Evolutionary conservation across 2,797 vertebrate species (phyloP).

Genomic region (Rhynchotus rufescens): DNA sequence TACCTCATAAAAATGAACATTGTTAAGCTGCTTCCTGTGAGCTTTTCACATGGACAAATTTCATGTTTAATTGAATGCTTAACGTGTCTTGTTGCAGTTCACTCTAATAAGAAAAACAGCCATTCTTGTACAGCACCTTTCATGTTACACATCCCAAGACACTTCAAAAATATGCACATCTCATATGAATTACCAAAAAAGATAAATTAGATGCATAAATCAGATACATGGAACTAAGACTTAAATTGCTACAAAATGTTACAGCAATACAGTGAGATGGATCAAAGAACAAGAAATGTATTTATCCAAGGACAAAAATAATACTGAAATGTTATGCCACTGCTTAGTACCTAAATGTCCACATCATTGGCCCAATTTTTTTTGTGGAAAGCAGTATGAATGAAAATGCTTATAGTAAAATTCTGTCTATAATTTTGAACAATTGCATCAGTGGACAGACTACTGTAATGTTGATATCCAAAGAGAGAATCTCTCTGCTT

Average conservation of each 20-base stretch:
- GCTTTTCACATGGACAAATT: constrained; percentile 49
- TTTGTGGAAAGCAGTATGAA: background rate
- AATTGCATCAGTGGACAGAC: background rate
- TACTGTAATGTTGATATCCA: background rate
- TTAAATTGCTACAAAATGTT: background rate
- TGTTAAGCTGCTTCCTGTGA: constrained; percentile 48
- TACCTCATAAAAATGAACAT: constrained; percentile 53
- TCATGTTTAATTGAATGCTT: constrained; percentile 72
- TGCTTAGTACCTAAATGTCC: background rate
- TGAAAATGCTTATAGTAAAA: background rate
- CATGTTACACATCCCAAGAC: constrained; percentile 19
- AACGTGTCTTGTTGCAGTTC: constrained; percentile 50
- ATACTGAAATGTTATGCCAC: background rate
- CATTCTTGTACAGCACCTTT: constrained; percentile 33
- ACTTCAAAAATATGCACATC: background rate
- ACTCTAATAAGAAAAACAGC: constrained; percentile 50
- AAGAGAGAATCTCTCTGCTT: background rate
- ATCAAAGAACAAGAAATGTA: background rate
- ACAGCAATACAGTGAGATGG: background rate
- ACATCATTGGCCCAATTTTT: background rate
- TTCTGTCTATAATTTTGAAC: background rate
- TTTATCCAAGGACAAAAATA: background rate
- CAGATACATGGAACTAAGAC: background rate
- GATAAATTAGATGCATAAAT: constrained; percentile 4
- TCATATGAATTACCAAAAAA: constrained; percentile 13